Base-by-base conservation (phyloP, 2,113 vertebrate species). In the Crotalus viridis region DNA sequence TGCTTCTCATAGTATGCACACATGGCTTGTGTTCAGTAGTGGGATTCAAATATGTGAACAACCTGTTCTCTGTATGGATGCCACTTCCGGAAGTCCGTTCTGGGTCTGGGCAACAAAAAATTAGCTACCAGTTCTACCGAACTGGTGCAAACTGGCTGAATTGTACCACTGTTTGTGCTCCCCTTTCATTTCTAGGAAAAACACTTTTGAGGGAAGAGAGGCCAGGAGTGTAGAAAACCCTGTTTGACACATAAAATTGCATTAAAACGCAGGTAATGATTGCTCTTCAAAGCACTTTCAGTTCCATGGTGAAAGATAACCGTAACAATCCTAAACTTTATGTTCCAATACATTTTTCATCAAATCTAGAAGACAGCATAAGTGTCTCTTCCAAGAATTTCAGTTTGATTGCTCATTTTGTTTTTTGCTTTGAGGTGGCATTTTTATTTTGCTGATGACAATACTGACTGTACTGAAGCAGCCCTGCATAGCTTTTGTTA, bases 321-420 rank as follows among this genome's bases (percentile, higher is more conserved):
- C 3, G 3, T 54, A 19, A 15, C 21, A 15, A 46, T 13, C 26
- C 8, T 13, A 52, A 4, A 26, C 24, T n/a, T 85, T 57, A 91
- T 22, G n/a, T 52, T 95, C 43, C 17, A 19, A 17, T 91, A 87
- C 15, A 90, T 46, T 9, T 94, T 93, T 92, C 24, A 54, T 17
- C 64, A 51, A 59, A 61, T 3, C 21, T 26, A 57, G 48, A 48
- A 87, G 12, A 43, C 28, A 43, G 17, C 22, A 43, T 24, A 48
- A 61, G 88, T 48, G 6, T 43, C 55, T 26, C 88, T 89, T 61
- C 28, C 12, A 15, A 89, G 39, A 46, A 89, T 48, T 46, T 46
- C 13, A 26, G 15, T 46, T 61, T 15, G 43, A 13, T 61, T 46
- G 22, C 7, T n/a, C 46, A 61, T 89, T 48, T 56, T 89, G 24